Base-by-base conservation (phyloP, 2,797 vertebrate genomes). In the Karalla daura region DNA sequence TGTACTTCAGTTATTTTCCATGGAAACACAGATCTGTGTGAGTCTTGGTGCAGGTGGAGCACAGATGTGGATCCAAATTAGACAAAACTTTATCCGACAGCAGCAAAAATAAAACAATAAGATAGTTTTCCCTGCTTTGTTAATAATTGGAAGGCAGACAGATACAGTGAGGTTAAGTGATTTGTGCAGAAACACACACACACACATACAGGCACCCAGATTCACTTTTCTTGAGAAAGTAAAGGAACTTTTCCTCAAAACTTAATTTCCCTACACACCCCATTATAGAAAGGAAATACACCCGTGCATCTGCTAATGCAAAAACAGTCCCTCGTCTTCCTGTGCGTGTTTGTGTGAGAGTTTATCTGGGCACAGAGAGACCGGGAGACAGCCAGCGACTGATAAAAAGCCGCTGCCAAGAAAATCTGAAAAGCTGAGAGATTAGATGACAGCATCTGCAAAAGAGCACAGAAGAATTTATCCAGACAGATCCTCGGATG, bases 361-460 rank as follows among this genome's bases (percentile, higher is more conserved):
- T 83, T 83, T 81, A 81, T 86, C 54, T 78, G 58, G 70, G 70
- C 60, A 32, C 66, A 0, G 62, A 80, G 63, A 75, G 64, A 63
- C 56, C 4, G 23, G 58, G 46, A 68, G 74, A 76, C 68, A 77
- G 81, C 61, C 74, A 74, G 52, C 10, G 41, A 58, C 58, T 77
- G 84, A 88, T 78, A 77, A 78, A 81, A 70, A 58, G 53, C 49
- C 23, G 61, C 70, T 78, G 77, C 62, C 82, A 81, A 72, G 53
- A 70, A 81, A 74, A 59, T 69, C 47, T 81, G 67, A 82, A 86
- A 81, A 78, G 52, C 68, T 25, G 44, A 49, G 45, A 83, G 76
- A 87, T 86, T 80, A 83, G 76, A 70, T 62, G 82, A 76, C 76
- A 80, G 81, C 76, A 74, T 78, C 81, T 80, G 76, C 70, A 80